Percentiles rank a stretch among this genome's conserved stretches.
Evolutionary conservation across 1,140 invertebrate species (phyloP).

Genomic region (Ooceraea biroi): DNA sequence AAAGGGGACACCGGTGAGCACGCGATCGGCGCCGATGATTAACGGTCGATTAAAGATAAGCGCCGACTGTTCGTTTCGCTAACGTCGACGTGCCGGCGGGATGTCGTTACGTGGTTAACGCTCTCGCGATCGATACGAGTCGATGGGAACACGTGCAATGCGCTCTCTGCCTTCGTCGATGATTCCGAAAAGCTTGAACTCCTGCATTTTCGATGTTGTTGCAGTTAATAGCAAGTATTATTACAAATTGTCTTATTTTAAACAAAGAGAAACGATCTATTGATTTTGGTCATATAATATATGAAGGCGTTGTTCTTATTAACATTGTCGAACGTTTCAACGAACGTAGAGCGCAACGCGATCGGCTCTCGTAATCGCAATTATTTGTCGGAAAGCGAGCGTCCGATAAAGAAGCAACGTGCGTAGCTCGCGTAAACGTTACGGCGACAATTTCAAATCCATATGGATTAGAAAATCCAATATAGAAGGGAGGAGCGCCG

Average conservation of each 20-base stretch:
- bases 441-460: slow-evolving; percentile 69
- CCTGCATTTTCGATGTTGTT: background rate
- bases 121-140: slow-evolving; percentile 40
- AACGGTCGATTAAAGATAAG: slow-evolving; percentile 66
- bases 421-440: slow-evolving; percentile 49
- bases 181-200: background rate
- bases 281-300: slow-evolving; percentile 13
- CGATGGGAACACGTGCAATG: slow-evolving; percentile 17
- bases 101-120: slow-evolving; percentile 60
- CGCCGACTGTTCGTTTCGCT: slow-evolving; percentile 62
- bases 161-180: slow-evolving; percentile 6
- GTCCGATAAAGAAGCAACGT: slow-evolving; percentile 17
- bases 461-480: slow-evolving; percentile 79
- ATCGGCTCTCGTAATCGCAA: slow-evolving; percentile 46
- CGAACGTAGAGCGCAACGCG: background rate
- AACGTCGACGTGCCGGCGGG: slow-evolving; percentile 48
- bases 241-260: background rate
- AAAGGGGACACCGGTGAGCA: slow-evolving; percentile 63
- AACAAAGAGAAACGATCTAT: background rate
- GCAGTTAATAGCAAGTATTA: background rate
- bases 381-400: slow-evolving; percentile 55
- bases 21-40: slow-evolving; percentile 64
- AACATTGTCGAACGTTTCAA: background rate
- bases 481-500: slow-evolving; percentile 65
- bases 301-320: background rate